phyloP scores from a whole-genome alignment of 2,888 invertebrate species.

The Muscina levida region DNA sequence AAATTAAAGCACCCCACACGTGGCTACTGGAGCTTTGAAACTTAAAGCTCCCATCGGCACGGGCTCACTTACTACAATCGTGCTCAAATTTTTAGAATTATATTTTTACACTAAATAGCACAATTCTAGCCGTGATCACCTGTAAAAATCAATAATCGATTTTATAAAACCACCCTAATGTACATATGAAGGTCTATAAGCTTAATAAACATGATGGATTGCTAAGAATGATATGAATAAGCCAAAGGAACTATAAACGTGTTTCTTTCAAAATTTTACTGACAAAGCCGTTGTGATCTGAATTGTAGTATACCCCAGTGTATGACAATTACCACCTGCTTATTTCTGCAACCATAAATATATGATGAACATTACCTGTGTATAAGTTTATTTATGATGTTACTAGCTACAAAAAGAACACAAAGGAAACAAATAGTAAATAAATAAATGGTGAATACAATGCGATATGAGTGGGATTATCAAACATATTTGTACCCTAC shows the following conservation, averaged over 20 bases:
- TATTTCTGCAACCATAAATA: conserved; percentile 59
- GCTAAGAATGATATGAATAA: conserved; percentile 19
- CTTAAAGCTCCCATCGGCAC: too few species aligned
- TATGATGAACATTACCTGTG: conserved; percentile 52
- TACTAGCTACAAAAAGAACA: conserved; percentile 56
- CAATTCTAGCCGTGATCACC: too few species aligned
- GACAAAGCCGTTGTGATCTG: too few species aligned
- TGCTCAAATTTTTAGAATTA: too few species aligned
- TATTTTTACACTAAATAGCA: too few species aligned
- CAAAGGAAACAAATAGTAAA: conserved; percentile 44
- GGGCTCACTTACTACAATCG: too few species aligned
- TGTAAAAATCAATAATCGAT: too few species aligned
- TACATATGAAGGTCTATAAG: conserved; percentile 10
- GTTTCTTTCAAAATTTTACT: too few species aligned
- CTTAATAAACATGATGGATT: conserved; percentile 58
- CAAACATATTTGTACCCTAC: background rate
- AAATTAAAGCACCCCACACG: too few species aligned
- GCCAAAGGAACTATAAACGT: conserved; percentile 9
- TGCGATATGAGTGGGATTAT: conserved; percentile 20
- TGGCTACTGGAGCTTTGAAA: too few species aligned
- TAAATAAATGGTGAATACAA: conserved; percentile 8
- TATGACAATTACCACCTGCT: conserved; percentile 67
- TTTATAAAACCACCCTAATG: too few species aligned
- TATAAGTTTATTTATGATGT: conserved; percentile 58
- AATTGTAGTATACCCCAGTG: too few species aligned